phyloP scores from a whole-genome alignment of 2,888 invertebrate species.

The Sesia apiformis region DNA sequence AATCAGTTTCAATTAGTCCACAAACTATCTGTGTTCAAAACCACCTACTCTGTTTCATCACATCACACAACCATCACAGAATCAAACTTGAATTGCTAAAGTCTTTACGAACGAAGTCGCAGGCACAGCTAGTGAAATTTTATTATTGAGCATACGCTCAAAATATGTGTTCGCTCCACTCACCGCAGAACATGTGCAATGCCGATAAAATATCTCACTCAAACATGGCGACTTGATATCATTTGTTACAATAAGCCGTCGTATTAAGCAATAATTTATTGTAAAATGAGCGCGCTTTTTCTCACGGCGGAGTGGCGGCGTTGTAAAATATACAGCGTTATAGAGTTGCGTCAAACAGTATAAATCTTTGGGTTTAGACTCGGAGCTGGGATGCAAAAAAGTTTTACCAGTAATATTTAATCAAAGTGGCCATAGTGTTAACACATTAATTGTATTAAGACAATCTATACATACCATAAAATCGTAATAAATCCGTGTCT shows the following conservation, averaged over 20 bases:
- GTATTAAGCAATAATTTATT: constrained; percentile 22
- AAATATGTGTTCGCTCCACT: not conserved
- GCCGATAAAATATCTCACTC: not conserved
- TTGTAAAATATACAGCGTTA: constrained; percentile 21
- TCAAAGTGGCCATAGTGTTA: too few species aligned
- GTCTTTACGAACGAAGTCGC: not conserved
- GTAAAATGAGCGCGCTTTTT: constrained; percentile 19
- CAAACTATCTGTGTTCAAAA: too few species aligned
- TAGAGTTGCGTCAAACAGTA: constrained; percentile 18
- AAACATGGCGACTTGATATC: not conserved
- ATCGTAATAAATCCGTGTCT: too few species aligned
- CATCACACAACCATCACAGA: too few species aligned
- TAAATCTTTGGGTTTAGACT: constrained; percentile 14
- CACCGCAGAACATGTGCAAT: not conserved
- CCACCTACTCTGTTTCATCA: too few species aligned
- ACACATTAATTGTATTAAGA: too few species aligned
- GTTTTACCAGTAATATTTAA: too few species aligned
- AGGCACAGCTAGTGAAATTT: not conserved
- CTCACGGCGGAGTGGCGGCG: constrained; percentile 13
- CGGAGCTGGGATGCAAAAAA: not conserved
- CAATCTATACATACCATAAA: too few species aligned
- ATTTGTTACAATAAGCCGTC: constrained; percentile 9
- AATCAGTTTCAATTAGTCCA: too few species aligned
- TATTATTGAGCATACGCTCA: not conserved
- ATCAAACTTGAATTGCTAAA: not conserved